These are phyloP conservation scores for Anolis sagrei DNA, from an alignment of 2,113 vertebrate species.

Conservation along the genomic window DNA sequence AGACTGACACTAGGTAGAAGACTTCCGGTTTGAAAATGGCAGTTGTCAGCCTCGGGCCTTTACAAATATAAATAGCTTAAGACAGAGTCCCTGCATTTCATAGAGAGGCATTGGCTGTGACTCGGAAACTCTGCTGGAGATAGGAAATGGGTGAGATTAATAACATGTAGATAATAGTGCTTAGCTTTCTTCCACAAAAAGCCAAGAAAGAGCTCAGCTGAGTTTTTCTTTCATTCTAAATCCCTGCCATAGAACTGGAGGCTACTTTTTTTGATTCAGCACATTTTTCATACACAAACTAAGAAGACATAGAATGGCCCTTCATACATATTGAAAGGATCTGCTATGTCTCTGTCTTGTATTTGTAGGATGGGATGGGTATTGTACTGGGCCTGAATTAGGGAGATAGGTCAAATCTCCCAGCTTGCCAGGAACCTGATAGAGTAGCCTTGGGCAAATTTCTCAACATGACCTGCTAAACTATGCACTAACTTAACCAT, in stretches of 20 bases:
- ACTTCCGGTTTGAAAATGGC: slow-evolving; percentile 42
- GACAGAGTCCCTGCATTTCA: slow-evolving; percentile 41
- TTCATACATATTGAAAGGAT: neutral
- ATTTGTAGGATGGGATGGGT: neutral
- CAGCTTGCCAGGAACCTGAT: neutral
- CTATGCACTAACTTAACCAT: too few species aligned
- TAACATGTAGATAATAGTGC: slow-evolving; percentile 33
- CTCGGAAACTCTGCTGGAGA: slow-evolving; percentile 27
- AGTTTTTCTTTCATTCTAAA: slow-evolving; percentile 43
- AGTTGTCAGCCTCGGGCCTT: slow-evolving; percentile 41
- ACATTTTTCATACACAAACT: neutral
- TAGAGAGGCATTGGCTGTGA: neutral
- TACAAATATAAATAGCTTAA: slow-evolving; percentile 12
- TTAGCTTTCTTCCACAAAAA: slow-evolving; percentile 39
- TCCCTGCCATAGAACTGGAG: slow-evolving; percentile 15
- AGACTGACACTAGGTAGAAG: slow-evolving; percentile 53
- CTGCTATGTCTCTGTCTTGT: neutral
- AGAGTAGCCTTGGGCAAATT: neutral
- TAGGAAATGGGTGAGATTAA: slow-evolving; percentile 36
- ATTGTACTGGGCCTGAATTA: too few species aligned
- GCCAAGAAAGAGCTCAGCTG: slow-evolving; percentile 24
- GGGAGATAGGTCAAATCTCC: neutral
- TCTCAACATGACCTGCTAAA: neutral
- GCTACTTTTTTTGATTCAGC: slow-evolving; percentile 2
- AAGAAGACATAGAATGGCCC: neutral